Percentiles rank a stretch among this genome's conserved stretches.
Conservation (phyloP, 1,140 invertebrate species). For the Idris sp. region DNA sequence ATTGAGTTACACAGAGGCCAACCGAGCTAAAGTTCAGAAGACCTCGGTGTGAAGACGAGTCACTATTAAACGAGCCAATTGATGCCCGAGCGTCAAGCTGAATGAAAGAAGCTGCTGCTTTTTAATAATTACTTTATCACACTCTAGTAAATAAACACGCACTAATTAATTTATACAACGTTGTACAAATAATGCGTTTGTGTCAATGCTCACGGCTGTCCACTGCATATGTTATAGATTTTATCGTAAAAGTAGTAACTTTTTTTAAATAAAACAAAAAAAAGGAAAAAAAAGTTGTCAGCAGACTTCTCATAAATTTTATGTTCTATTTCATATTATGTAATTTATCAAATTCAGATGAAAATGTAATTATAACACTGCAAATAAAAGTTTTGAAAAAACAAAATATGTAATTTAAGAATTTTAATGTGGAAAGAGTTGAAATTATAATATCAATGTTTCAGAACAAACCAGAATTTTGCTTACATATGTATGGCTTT, state of each 20-base stretch:
- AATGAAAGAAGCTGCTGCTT: conserved; percentile 42
- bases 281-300: too few species aligned
- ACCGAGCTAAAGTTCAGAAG: conserved; percentile 59
- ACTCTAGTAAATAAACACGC: conserved; percentile 55
- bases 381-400: too few species aligned
- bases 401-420: too few species aligned
- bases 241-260: conserved; percentile 1
- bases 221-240: conserved; percentile 2
- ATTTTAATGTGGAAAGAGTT: too few species aligned
- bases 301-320: too few species aligned
- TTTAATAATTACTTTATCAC: conserved; percentile 51
- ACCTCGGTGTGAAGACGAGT: conserved; percentile 41
- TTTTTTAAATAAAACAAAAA: background rate
- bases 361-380: too few species aligned
- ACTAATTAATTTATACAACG: conserved; percentile 56
- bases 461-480: too few species aligned
- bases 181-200: conserved; percentile 20
- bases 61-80: conserved; percentile 55
- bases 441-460: too few species aligned
- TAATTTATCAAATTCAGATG: too few species aligned
- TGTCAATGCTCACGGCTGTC: conserved; percentile 24
- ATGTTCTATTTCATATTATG: too few species aligned
- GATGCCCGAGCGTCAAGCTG: conserved; percentile 33
- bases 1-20: conserved; percentile 50
- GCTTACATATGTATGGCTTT: too few species aligned